Percentiles rank a stretch among this genome's conserved stretches.
Conservation (phyloP, 2,113 vertebrate species). For the Cnemophilus loriae region DNA sequence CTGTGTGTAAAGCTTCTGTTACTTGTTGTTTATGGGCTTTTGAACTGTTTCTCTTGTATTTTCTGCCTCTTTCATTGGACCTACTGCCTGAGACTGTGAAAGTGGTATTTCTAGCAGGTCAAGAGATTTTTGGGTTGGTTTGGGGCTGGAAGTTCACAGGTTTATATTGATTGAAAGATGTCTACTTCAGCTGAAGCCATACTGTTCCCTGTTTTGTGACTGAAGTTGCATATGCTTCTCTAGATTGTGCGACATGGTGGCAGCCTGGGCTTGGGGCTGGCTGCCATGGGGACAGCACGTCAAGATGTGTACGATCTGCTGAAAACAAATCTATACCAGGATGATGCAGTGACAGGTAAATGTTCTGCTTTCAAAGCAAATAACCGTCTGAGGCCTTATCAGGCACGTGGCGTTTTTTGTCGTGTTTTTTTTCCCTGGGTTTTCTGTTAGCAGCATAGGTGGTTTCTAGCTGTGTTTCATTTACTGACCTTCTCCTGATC, state of each 20-base stretch:
- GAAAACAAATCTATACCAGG: slow-evolving; percentile 98
- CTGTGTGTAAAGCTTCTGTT: background rate
- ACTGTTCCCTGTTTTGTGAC: background rate
- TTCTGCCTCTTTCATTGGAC: background rate
- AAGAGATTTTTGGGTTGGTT: background rate
- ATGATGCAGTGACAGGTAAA: slow-evolving; percentile 96
- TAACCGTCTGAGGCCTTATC: background rate
- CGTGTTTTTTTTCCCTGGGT: background rate
- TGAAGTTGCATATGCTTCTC: background rate
- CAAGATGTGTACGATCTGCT: slow-evolving; percentile 97
- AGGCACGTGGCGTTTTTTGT: background rate
- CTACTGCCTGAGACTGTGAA: background rate
- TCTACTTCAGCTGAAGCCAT: background rate
- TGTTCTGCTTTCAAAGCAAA: slow-evolving; percentile 25
- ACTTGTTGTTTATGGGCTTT: background rate
- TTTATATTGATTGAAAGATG: background rate
- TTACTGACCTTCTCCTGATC: background rate
- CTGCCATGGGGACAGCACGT: slow-evolving; percentile 93
- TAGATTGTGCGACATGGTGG: slow-evolving; percentile 98
- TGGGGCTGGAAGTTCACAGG: background rate
- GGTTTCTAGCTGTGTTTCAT: background rate
- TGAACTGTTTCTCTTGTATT: background rate
- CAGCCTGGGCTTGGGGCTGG: slow-evolving; percentile 91
- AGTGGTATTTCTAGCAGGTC: background rate
- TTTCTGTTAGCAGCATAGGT: background rate